phyloP scores from a whole-genome alignment of 2,888 invertebrate species.

The Ophioninae sp. region DNA sequence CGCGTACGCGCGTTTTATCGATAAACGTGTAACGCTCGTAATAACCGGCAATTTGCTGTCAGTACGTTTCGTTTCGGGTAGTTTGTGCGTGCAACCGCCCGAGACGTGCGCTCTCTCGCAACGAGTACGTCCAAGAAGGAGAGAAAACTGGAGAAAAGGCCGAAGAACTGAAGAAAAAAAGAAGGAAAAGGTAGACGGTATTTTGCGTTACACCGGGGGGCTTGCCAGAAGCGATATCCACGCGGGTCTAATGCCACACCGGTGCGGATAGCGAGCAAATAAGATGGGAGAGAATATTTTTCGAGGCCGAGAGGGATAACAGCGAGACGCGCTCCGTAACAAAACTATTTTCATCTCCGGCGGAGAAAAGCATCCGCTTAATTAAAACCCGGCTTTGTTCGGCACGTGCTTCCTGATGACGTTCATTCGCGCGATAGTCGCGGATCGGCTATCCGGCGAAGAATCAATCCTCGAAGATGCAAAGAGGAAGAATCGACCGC shows the following conservation, averaged over 20 bases:
- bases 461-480: constrained; percentile 37
- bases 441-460: constrained; percentile 1
- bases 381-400: constrained; percentile 63
- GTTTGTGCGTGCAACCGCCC: constrained; percentile 54
- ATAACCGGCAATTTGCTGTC: constrained; percentile 65
- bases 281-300: constrained; percentile 31
- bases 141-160: constrained; percentile 2
- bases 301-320: background rate
- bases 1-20: constrained; percentile 54
- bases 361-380: constrained; percentile 31
- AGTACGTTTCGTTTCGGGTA: constrained; percentile 54
- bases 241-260: constrained; percentile 30
- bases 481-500: background rate
- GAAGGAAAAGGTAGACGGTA: constrained; percentile 3
- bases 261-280: constrained; percentile 36
- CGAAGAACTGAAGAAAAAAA: background rate
- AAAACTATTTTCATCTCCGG: constrained; percentile 46
- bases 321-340: background rate
- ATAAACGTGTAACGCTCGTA: constrained; percentile 64
- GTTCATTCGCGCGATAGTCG: constrained; percentile 30
- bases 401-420: constrained; percentile 42
- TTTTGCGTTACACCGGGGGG: constrained; percentile 36
- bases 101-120: constrained; percentile 35
- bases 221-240: constrained; percentile 53
- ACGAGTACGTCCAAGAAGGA: constrained; percentile 28